A percentile compares a stretch with the other conserved stretches of the same genome.
These are phyloP conservation scores for Heliconius himera DNA, from an alignment of 1,140 invertebrate genomes.

Conservation along the genomic window DNA sequence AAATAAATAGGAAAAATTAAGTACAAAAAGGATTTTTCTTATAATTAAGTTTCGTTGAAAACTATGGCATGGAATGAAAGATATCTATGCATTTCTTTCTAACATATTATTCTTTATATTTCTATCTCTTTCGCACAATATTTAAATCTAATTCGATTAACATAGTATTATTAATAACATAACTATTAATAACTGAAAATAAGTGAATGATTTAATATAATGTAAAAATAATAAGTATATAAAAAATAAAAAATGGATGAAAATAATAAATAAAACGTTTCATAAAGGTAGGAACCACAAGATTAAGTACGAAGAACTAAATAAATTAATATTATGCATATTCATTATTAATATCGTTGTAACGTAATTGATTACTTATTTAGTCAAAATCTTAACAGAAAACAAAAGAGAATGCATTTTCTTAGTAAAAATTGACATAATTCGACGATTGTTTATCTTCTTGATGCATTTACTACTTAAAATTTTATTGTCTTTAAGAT, in stretches of 20 bases:
- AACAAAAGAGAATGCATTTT: too few relatives aligned
- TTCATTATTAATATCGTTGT: background rate
- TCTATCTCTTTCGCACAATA: background rate
- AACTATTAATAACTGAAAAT: too few relatives aligned
- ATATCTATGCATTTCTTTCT: constrained; percentile 8
- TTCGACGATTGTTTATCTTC: too few relatives aligned
- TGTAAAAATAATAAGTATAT: background rate
- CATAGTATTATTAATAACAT: background rate
- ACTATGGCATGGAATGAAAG: constrained; percentile 22
- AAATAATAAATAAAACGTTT: background rate
- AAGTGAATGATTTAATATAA: background rate
- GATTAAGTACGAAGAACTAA: background rate
- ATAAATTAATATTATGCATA: background rate
- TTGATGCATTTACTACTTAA: too few relatives aligned
- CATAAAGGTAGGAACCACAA: background rate
- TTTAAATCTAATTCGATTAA: background rate
- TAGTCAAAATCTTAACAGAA: too few relatives aligned
- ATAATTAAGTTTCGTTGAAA: constrained; percentile 26
- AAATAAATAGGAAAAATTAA: constrained; percentile 25
- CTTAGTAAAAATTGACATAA: too few relatives aligned
- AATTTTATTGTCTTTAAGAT: too few relatives aligned
- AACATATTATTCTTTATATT: background rate
- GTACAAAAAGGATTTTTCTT: constrained; percentile 27
- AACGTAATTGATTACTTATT: background rate
- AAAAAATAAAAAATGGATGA: background rate